Percentiles rank a stretch among this genome's conserved stretches.
These are phyloP conservation scores for Poeciliopsis gracilis DNA, from an alignment of 2,797 vertebrate genomes.

Conservation along the genomic window DNA sequence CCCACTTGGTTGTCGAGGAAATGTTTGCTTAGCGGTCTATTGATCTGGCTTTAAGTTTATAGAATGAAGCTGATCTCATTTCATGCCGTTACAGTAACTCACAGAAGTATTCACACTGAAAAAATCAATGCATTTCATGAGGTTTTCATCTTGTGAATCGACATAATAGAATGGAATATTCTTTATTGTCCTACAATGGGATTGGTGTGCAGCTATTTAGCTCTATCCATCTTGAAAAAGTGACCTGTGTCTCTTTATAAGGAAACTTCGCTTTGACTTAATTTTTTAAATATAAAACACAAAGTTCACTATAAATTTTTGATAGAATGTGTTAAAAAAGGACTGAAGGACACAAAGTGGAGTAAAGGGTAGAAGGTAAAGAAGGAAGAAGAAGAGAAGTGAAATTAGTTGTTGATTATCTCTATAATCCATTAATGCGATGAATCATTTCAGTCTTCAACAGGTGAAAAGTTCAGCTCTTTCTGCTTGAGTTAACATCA, in stretches of 20 bases:
- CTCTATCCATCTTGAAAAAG: background rate
- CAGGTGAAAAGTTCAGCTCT: no score
- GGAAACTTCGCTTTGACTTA: background rate
- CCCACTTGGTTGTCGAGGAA: slow-evolving; percentile 24
- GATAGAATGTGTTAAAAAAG: background rate
- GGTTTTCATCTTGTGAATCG: background rate
- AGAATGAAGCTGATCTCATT: slow-evolving; percentile 1
- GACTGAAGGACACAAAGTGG: background rate
- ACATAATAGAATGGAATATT: background rate
- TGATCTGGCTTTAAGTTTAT: slow-evolving; percentile 36
- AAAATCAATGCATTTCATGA: background rate
- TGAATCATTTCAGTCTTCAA: no score
- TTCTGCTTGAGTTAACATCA: no score
- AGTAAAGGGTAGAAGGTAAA: background rate
- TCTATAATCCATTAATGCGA: no score
- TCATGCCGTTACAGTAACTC: background rate
- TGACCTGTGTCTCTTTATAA: background rate
- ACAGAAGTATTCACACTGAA: background rate
- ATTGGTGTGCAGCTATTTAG: background rate
- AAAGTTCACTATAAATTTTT: background rate
- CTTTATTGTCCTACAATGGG: background rate
- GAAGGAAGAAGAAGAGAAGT: background rate
- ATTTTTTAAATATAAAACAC: background rate
- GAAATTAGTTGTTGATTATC: no score
- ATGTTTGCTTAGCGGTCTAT: slow-evolving; percentile 44